These are phyloP conservation scores for Rhincodon typus DNA, from an alignment of 2,797 vertebrate genomes.

Conservation along the genomic window DNA sequence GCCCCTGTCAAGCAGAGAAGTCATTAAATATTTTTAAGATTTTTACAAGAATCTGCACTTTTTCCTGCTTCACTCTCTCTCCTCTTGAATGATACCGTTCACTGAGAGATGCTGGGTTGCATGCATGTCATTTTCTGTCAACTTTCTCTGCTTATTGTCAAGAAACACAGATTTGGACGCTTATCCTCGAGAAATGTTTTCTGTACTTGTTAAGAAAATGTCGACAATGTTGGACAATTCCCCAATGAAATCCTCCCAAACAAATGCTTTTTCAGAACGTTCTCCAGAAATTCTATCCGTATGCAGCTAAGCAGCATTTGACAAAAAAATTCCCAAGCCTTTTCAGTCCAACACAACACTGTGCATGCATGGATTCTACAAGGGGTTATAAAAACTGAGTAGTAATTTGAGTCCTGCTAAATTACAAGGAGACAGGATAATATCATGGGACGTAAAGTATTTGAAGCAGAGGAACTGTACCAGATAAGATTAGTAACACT, in stretches of 20 bases:
- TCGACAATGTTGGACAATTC: neutral
- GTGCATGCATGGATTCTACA: neutral
- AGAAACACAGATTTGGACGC: neutral
- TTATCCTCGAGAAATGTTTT: neutral
- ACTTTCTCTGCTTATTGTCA: constrained; percentile 5
- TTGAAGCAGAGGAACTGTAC: neutral
- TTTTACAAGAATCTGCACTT: neutral
- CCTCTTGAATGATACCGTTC: neutral
- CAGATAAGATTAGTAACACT: constrained; percentile 35
- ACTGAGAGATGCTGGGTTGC: neutral
- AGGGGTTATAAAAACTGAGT: neutral
- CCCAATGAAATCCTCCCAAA: neutral
- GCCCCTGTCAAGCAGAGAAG: neutral
- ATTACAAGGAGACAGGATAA: constrained; percentile 22
- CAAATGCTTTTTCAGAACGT: neutral
- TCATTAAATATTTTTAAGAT: constrained; percentile 20
- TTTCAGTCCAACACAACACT: neutral
- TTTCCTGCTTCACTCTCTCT: neutral
- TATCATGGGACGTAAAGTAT: constrained; percentile 28
- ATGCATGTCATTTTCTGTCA: constrained; percentile 7
- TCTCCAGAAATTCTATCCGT: neutral
- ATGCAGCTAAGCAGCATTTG: neutral
- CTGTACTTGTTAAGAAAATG: neutral
- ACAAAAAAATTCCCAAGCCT: constrained; percentile 10
- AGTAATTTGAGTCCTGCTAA: constrained; percentile 11